A percentile compares a stretch with the other conserved stretches of the same genome.
These are phyloP conservation scores for Coreoperca whiteheadi DNA, from an alignment of 2,113 vertebrate species.

Conservation along the genomic window DNA sequence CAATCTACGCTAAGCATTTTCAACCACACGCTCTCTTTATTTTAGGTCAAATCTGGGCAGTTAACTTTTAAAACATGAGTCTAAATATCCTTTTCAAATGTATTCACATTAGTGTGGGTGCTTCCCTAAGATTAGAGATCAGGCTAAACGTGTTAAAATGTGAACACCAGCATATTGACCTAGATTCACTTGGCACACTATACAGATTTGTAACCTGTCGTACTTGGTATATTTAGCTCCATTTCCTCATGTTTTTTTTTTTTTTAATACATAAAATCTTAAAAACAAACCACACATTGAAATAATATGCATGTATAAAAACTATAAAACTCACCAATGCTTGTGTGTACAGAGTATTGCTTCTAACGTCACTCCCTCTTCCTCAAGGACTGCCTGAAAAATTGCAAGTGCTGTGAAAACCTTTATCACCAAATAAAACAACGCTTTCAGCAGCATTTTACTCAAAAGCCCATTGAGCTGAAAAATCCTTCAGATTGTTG, in stretches of 20 bases:
- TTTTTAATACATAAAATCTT: not conserved
- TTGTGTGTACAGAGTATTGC: constrained; percentile 98
- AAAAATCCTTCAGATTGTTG: not conserved
- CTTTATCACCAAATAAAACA: not conserved
- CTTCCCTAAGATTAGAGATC: not conserved
- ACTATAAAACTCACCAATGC: constrained; percentile 90
- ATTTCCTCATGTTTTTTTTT: not conserved
- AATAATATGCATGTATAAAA: not conserved
- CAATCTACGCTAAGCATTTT: not conserved
- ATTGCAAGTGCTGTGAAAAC: constrained; percentile 29
- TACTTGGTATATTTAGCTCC: not conserved
- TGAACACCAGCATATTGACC: not conserved
- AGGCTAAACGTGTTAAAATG: not conserved
- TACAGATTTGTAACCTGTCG: not conserved
- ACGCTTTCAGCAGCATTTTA: constrained; percentile 12
- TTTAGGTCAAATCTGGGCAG: no score
- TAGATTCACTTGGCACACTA: not conserved
- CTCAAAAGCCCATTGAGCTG: not conserved
- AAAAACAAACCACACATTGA: not conserved
- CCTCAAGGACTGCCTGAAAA: constrained; percentile 88
- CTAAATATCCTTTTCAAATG: not conserved
- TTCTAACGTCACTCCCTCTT: constrained; percentile 90
- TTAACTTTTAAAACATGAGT: not conserved
- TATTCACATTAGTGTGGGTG: not conserved
- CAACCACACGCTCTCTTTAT: not conserved